phyloP scores from a whole-genome alignment of 2,797 vertebrate species.

The Tamandua tetradactyla region DNA sequence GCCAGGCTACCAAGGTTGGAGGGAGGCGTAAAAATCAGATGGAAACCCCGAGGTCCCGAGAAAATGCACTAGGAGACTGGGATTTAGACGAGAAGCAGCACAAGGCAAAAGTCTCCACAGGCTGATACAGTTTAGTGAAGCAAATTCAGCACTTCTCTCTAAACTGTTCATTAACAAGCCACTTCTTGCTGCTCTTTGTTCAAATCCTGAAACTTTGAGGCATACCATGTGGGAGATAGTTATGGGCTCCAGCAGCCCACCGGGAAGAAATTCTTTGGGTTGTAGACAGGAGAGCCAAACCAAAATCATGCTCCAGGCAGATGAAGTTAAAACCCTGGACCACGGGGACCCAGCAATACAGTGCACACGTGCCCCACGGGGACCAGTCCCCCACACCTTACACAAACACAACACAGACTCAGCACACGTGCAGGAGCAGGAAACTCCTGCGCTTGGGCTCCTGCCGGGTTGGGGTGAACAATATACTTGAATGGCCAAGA shows the following conservation, averaged over 20 bases:
- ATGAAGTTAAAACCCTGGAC: neutral
- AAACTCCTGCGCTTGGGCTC: neutral
- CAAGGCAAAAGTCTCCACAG: neutral
- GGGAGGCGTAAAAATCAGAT: neutral
- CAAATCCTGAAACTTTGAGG: neutral
- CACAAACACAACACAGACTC: neutral
- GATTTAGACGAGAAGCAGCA: neutral
- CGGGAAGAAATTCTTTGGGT: neutral
- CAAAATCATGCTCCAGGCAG: neutral
- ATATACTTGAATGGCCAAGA: conserved; percentile 39
- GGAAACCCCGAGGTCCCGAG: neutral
- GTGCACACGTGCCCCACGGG: fast-evolving
- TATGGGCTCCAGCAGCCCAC: neutral
- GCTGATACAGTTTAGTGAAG: neutral
- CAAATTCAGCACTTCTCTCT: neutral
- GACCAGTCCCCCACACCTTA: fast-evolving
- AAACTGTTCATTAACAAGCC: neutral
- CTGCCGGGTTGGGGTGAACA: conserved; percentile 48
- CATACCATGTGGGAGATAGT: neutral
- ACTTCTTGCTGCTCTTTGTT: neutral
- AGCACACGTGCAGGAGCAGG: neutral
- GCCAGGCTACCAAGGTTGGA: neutral
- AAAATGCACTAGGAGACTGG: neutral
- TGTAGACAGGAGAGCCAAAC: neutral
- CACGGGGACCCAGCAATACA: neutral